Evolutionary conservation across 2,797 vertebrate genomes (phyloP).

Genomic region (Gallinago solitaria): DNA sequence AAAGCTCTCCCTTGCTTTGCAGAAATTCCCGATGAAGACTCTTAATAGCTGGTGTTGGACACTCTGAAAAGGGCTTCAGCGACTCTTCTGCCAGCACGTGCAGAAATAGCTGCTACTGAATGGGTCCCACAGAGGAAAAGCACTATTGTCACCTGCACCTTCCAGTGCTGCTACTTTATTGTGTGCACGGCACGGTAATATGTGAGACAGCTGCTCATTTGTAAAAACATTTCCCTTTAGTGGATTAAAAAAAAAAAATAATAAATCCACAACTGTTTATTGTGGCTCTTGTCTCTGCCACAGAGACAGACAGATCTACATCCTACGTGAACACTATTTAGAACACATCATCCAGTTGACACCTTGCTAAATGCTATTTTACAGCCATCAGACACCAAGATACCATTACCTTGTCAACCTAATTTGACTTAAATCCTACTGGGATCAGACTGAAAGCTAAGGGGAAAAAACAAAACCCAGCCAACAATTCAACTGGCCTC

Average conservation of each 20-base stretch:
- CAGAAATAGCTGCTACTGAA: neutral
- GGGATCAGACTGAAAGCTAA: neutral
- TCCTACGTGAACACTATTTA: neutral
- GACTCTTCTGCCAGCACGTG: neutral
- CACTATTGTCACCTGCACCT: neutral
- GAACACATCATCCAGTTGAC: neutral
- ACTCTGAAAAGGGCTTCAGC: neutral
- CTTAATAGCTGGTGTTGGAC: neutral
- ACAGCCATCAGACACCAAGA: neutral
- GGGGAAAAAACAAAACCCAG: neutral
- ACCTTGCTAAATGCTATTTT: neutral
- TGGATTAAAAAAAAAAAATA: neutral
- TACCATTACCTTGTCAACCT: neutral
- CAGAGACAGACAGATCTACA: neutral
- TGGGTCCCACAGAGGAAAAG: neutral
- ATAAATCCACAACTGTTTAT: neutral
- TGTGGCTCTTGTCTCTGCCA: neutral
- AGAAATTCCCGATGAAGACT: neutral
- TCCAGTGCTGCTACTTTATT: neutral
- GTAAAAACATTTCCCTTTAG: neutral
- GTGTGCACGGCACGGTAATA: neutral
- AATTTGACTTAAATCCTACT: neutral
- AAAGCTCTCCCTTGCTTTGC: neutral
- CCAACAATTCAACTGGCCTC: neutral
- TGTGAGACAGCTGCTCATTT: neutral